Evolutionary conservation across 2,113 vertebrate species (phyloP).

Genomic region (Geococcyx californianus): DNA sequence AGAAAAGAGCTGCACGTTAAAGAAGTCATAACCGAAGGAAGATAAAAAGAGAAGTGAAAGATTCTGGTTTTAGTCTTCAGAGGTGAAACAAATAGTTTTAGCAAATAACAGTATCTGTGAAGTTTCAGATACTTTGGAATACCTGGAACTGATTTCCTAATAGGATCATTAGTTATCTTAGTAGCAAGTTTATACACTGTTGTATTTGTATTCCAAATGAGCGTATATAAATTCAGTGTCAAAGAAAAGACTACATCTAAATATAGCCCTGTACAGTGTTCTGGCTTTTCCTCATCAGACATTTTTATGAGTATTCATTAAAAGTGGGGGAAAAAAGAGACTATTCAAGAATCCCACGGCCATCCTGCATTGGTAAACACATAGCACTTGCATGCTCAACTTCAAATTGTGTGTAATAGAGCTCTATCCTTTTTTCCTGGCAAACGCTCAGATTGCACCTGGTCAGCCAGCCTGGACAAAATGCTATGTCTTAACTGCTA

Average conservation of each 20-base stretch:
- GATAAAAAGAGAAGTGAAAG: neutral
- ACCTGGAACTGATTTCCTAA: neutral
- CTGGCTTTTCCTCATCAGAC: neutral
- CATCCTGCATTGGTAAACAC: neutral
- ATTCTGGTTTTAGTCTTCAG: neutral
- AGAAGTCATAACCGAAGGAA: neutral
- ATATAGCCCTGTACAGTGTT: neutral
- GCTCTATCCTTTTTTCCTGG: neutral
- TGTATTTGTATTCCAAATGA: neutral
- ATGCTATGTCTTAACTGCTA: neutral
- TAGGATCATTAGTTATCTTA: neutral
- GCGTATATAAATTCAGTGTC: neutral
- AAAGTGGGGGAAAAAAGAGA: neutral
- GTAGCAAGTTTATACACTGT: neutral
- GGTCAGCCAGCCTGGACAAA: neutral
- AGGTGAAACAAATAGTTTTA: neutral
- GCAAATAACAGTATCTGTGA: neutral
- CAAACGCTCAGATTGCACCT: neutral
- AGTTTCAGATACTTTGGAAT: neutral
- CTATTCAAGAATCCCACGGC: neutral
- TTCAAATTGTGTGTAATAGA: neutral
- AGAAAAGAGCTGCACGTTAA: neutral
- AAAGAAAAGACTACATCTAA: neutral
- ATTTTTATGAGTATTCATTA: neutral
- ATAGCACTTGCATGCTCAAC: neutral